Conservation (phyloP, 2,113 vertebrate species). For the Phrynosoma blainvillii region DNA sequence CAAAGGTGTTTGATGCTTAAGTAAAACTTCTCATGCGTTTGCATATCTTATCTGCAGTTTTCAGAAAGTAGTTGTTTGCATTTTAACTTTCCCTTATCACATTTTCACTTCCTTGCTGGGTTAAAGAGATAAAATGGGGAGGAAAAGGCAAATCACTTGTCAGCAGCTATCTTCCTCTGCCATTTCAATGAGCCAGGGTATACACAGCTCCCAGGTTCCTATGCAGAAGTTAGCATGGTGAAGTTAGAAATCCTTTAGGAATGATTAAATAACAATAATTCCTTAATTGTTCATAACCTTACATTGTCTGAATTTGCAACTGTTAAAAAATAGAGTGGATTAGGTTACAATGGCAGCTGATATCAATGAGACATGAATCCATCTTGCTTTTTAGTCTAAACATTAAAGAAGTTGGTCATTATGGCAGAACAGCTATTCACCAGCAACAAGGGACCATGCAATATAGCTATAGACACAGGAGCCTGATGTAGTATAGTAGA, state of each 20-base stretch:
- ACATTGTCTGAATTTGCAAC: not conserved
- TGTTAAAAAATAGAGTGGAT: not conserved
- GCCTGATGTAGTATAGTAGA: too few relatives aligned
- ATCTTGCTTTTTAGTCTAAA: too few relatives aligned
- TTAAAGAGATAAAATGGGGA: not conserved
- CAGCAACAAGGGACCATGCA: too few relatives aligned
- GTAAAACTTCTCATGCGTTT: slow-evolving; percentile 13
- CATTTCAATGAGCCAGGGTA: not conserved
- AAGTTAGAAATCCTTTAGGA: too few relatives aligned
- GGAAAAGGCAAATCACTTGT: not conserved
- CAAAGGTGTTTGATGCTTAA: not conserved
- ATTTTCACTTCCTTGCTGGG: not conserved
- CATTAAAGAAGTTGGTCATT: too few relatives aligned
- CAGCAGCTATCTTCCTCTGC: not conserved
- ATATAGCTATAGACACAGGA: too few relatives aligned
- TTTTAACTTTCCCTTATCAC: slow-evolving; percentile 2
- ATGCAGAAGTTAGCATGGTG: too few relatives aligned
- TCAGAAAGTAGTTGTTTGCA: not conserved
- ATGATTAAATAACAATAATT: not conserved
- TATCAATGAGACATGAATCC: not conserved
- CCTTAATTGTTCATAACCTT: not conserved
- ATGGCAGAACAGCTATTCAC: too few relatives aligned
- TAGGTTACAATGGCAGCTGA: not conserved
- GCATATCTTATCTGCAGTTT: slow-evolving; percentile 8
- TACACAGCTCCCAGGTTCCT: too few relatives aligned